Evolutionary conservation across 2,888 invertebrate genomes (phyloP).

Genomic region (Cybosia mesomella): DNA sequence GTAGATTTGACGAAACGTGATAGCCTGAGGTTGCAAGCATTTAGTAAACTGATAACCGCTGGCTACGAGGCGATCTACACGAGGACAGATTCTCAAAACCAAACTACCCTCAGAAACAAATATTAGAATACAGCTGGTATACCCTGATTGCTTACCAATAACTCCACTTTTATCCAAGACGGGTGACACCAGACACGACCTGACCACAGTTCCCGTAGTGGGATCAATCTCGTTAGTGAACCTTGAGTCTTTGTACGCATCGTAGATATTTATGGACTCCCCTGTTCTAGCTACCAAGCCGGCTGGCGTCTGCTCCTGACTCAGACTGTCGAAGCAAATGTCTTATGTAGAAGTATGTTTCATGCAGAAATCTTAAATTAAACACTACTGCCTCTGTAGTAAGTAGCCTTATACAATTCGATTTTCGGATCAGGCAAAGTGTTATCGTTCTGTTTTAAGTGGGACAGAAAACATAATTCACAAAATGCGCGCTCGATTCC

Average conservation of each 20-base stretch:
- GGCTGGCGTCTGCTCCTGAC: slow-evolving; percentile 82
- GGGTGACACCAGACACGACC: slow-evolving; percentile 86
- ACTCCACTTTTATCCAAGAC: slow-evolving; percentile 81
- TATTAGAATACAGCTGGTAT: neutral
- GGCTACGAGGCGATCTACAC: too few relatives aligned
- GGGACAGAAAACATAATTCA: too few relatives aligned
- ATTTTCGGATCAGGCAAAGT: too few relatives aligned
- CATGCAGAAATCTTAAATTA: neutral
- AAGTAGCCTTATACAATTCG: too few relatives aligned
- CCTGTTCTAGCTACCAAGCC: slow-evolving; percentile 84
- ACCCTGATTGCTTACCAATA: slow-evolving; percentile 71
- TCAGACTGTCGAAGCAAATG: slow-evolving; percentile 63
- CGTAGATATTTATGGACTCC: slow-evolving; percentile 80
- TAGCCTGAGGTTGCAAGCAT: too few relatives aligned
- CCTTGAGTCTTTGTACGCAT: slow-evolving; percentile 86
- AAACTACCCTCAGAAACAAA: too few relatives aligned
- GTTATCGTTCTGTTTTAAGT: too few relatives aligned
- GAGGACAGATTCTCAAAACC: too few relatives aligned
- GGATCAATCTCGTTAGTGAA: slow-evolving; percentile 85
- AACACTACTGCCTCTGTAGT: too few relatives aligned
- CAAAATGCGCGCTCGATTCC: too few relatives aligned
- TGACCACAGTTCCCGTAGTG: slow-evolving; percentile 85
- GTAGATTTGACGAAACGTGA: too few relatives aligned
- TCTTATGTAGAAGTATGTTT: neutral
- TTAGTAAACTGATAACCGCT: too few relatives aligned